These are phyloP conservation scores for Xiphophorus couchianus DNA, from an alignment of 2,113 vertebrate species.

Conservation along the genomic window DNA sequence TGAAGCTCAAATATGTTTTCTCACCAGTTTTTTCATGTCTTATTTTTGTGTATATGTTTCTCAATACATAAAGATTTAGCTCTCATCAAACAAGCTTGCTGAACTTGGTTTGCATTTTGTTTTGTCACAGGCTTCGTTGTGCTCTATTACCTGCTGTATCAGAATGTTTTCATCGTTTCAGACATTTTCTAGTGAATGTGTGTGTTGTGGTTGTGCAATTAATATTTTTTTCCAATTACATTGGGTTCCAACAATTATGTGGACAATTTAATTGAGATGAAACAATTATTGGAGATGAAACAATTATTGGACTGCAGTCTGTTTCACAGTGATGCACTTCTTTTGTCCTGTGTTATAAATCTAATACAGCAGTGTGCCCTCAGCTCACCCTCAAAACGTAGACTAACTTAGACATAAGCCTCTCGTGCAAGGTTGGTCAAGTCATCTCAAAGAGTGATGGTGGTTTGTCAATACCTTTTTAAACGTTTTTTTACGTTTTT, in stretches of 20 bases:
- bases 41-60: not conserved
- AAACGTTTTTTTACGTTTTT: too few species aligned
- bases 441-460: not conserved
- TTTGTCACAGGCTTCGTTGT: not conserved
- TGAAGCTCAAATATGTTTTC: not conserved
- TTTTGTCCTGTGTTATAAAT: slow-evolving; percentile 12
- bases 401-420: not conserved
- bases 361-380: not conserved
- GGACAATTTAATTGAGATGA: slow-evolving; percentile 10
- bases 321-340: not conserved
- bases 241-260: not conserved
- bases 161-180: not conserved
- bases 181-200: not conserved
- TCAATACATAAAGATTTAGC: not conserved
- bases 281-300: not conserved
- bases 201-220: not conserved
- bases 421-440: not conserved
- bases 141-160: slow-evolving; percentile 3
- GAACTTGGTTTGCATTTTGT: not conserved
- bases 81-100: not conserved
- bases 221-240: not conserved
- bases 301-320: not conserved
- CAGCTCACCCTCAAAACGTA: not conserved
- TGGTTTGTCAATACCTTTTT: too few species aligned
- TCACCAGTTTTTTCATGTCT: not conserved